phyloP scores from a whole-genome alignment of 2,888 invertebrate genomes.

The Odontocerum albicorne region DNA sequence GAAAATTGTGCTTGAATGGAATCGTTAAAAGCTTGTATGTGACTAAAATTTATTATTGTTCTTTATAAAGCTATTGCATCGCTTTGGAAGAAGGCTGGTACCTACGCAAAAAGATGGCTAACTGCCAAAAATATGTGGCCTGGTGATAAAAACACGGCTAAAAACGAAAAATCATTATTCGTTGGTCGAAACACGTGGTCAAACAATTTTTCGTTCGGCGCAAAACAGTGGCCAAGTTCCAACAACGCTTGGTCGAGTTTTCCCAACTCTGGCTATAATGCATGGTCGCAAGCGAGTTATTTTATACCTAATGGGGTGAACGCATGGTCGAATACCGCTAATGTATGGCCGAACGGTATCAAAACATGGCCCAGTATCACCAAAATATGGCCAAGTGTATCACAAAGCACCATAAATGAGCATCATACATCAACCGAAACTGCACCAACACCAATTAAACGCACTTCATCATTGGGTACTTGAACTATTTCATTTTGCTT shows the following conservation, averaged over 20 bases:
- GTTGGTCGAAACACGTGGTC: neutral
- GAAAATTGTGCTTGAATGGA: no score
- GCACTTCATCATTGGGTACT: conserved; percentile 19
- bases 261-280: neutral
- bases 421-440: conserved; percentile 6
- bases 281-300: conserved; percentile 1
- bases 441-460: conserved; percentile 17
- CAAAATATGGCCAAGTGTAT: conserved; percentile 14
- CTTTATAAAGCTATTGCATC: conserved; percentile 11
- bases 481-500: conserved; percentile 1
- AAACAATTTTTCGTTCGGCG: neutral
- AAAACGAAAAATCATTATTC: no score
- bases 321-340: neutral
- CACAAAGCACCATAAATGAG: conserved; percentile 1
- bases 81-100: conserved; percentile 16
- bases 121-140: neutral
- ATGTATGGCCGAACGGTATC: conserved; percentile 6
- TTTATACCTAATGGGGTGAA: conserved; percentile 1
- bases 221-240: neutral
- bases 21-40: neutral
- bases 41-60: conserved; percentile 10
- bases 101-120: conserved; percentile 18
- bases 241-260: neutral
- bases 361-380: conserved; percentile 7
- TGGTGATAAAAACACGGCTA: neutral